Conservation (phyloP, 92 coral and sea anemone genomes). For the Hydrozoanthus gracilis region DNA sequence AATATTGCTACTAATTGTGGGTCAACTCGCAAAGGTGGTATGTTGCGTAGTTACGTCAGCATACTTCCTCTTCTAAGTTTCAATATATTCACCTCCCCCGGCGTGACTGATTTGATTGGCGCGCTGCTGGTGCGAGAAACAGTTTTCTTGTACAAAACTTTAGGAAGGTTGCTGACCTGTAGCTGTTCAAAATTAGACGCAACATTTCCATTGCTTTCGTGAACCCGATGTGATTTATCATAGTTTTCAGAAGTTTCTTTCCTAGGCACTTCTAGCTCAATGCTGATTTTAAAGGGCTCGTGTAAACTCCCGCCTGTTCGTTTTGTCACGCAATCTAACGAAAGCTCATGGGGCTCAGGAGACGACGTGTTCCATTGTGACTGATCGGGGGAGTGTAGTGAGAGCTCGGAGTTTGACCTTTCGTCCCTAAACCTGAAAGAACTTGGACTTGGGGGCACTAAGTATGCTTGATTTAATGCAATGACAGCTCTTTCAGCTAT, state of each 20-base stretch:
- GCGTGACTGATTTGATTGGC: background rate
- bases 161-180: background rate
- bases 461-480: background rate
- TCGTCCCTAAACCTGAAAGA: background rate
- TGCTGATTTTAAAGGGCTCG: background rate
- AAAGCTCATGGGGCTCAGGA: background rate
- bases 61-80: conserved; percentile 11
- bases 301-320: background rate
- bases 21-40: too few species aligned
- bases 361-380: background rate
- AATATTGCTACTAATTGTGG: too few species aligned
- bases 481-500: background rate
- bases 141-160: background rate
- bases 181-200: conserved; percentile 1
- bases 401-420: background rate
- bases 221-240: background rate
- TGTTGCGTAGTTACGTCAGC: background rate
- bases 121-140: conserved; percentile 7
- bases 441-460: background rate
- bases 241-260: background rate
- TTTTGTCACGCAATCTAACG: background rate
- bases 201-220: background rate
- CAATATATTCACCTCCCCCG: background rate
- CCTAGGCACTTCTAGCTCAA: background rate
- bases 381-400: background rate